These are phyloP conservation scores for Scolopax rusticola DNA, from an alignment of 2,797 vertebrate species.

Conservation along the genomic window DNA sequence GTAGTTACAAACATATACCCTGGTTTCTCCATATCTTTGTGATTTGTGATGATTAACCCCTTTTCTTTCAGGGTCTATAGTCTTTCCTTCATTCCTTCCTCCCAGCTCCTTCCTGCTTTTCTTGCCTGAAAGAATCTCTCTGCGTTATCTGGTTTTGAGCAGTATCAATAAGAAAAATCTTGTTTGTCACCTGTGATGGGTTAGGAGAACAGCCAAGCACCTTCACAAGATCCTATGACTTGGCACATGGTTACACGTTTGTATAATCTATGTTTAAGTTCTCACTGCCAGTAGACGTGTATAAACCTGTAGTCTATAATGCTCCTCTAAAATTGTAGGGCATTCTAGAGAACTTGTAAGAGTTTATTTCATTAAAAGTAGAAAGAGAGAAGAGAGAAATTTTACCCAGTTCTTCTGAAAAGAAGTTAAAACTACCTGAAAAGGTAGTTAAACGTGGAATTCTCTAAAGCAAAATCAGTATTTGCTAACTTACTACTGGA, in stretches of 20 bases:
- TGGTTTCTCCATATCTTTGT: neutral
- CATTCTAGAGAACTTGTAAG: neutral
- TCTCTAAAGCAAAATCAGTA: conserved; percentile 36
- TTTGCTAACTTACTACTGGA: conserved; percentile 24
- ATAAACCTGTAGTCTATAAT: neutral
- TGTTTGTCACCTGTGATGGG: neutral
- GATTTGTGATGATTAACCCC: neutral
- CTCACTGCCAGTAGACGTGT: neutral
- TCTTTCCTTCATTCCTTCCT: neutral
- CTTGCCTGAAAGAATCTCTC: neutral
- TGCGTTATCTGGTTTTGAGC: neutral
- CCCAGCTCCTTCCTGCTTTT: neutral
- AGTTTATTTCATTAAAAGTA: neutral
- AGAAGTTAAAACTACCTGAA: neutral
- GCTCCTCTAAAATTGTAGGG: neutral
- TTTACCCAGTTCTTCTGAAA: neutral
- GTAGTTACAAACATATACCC: neutral
- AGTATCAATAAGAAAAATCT: neutral
- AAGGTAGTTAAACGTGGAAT: conserved; percentile 24
- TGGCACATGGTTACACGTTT: rapidly evolving
- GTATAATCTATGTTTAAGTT: neutral
- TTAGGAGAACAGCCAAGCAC: neutral
- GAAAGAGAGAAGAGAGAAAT: neutral
- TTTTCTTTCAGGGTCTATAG: neutral
- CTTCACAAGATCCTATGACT: neutral